Evolutionary conservation across 2,888 invertebrate genomes (phyloP).

Genomic region (Lycocerus yunnanus): DNA sequence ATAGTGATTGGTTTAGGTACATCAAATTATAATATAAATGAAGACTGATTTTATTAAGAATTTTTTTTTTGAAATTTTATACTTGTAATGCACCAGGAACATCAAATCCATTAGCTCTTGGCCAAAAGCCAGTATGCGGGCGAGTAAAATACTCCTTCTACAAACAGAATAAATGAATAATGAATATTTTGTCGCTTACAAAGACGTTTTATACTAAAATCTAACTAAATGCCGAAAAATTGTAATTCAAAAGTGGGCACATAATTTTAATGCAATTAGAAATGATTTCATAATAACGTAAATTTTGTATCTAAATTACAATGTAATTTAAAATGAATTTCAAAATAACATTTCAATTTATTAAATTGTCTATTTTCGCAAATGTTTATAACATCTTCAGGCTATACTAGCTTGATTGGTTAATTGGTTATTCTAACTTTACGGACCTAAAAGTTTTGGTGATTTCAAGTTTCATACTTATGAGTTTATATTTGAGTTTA

Average conservation of each 20-base stretch:
- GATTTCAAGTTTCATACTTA: neutral
- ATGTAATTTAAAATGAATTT: neutral
- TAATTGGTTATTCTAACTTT: neutral
- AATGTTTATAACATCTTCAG: neutral
- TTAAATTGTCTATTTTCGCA: neutral
- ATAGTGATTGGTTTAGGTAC: neutral
- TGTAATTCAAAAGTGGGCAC: neutral
- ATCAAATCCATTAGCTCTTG: slow-evolving; percentile 29
- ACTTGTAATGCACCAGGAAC: slow-evolving; percentile 8
- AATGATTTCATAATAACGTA: neutral
- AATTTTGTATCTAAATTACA: neutral
- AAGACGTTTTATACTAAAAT: slow-evolving; percentile 1
- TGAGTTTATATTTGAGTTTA: neutral
- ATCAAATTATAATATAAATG: neutral
- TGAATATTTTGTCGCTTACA: slow-evolving; percentile 4
- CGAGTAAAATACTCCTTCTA: slow-evolving; percentile 15
- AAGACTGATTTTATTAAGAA: neutral
- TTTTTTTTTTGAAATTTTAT: neutral
- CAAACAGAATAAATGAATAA: slow-evolving; percentile 20
- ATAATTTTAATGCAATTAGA: neutral
- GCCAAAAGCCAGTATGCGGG: slow-evolving; percentile 21
- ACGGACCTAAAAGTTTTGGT: neutral
- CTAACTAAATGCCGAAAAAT: neutral
- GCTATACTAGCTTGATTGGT: neutral
- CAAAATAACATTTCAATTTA: neutral